Evolutionary conservation across 2,888 invertebrate genomes (phyloP).

Genomic region (Cephus runcator): DNA sequence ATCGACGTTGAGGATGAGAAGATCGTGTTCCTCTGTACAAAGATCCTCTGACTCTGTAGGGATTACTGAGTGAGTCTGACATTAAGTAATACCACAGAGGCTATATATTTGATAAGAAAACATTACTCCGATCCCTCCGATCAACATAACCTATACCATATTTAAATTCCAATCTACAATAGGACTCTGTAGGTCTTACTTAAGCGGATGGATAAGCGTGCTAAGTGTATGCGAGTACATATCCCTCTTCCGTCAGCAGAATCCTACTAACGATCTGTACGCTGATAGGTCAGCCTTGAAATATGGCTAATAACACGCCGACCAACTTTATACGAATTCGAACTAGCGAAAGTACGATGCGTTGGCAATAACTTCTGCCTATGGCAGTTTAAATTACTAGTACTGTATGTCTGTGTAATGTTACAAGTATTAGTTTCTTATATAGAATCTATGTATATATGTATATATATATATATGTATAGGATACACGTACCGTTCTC

Average conservation of each 20-base stretch:
- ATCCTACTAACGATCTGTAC: conserved; percentile 27
- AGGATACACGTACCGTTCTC: too few species aligned
- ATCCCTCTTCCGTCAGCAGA: conserved; percentile 43
- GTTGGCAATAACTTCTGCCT: not conserved
- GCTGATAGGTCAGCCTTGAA: conserved; percentile 38
- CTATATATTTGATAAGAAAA: not conserved
- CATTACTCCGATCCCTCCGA: not conserved
- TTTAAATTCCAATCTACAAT: not conserved
- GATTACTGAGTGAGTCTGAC: not conserved
- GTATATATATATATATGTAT: too few species aligned
- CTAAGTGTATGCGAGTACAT: conserved; percentile 54
- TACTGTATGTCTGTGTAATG: not conserved
- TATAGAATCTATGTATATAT: too few species aligned
- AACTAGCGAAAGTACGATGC: not conserved
- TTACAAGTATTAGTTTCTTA: not conserved
- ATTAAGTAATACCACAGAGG: not conserved
- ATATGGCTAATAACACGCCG: conserved; percentile 25
- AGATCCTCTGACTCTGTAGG: not conserved
- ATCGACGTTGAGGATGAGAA: not conserved
- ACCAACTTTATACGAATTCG: not conserved
- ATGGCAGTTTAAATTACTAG: not conserved
- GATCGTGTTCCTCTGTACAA: not conserved
- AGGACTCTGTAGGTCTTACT: conserved; percentile 26
- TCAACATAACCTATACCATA: not conserved
- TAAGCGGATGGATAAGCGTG: conserved; percentile 60